Evolutionary conservation across 2,113 vertebrate species (phyloP).

Genomic region (Hippocampus comes): DNA sequence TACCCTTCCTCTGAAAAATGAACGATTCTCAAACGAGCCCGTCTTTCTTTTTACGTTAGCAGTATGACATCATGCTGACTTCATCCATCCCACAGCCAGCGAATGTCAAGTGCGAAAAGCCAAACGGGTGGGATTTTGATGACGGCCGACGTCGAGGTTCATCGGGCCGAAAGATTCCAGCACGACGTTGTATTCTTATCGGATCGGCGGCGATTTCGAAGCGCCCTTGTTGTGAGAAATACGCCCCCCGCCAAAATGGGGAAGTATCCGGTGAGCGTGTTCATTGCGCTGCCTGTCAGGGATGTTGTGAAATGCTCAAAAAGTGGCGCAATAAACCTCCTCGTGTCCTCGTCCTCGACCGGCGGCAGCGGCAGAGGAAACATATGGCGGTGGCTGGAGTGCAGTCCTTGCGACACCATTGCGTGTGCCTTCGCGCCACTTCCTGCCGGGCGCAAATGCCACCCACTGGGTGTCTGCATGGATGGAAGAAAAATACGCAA

Average conservation of each 20-base stretch:
- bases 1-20: slow-evolving; percentile 20
- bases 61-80: background rate
- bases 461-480: no score
- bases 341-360: slow-evolving; percentile 3
- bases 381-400: slow-evolving; percentile 18
- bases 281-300: slow-evolving; percentile 28
- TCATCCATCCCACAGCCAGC: background rate
- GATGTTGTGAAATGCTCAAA: slow-evolving; percentile 62
- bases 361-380: slow-evolving; percentile 52
- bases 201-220: background rate
- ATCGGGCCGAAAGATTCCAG: background rate
- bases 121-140: slow-evolving; percentile 8
- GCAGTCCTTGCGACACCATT: background rate
- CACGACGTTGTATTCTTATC: background rate
- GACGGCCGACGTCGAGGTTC: slow-evolving; percentile 31
- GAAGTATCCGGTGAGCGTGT: slow-evolving; percentile 32
- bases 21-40: background rate
- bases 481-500: no score
- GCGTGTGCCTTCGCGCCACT: background rate
- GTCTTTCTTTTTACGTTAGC: background rate
- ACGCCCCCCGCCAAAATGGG: slow-evolving; percentile 25
- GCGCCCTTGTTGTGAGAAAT: slow-evolving; percentile 4
- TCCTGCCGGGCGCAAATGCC: no score
- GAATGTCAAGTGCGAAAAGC: no score
- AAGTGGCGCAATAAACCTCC: slow-evolving; percentile 6